Conservation (phyloP, 2,888 invertebrate species). For the Galeopsomyia nigrocyanea region DNA sequence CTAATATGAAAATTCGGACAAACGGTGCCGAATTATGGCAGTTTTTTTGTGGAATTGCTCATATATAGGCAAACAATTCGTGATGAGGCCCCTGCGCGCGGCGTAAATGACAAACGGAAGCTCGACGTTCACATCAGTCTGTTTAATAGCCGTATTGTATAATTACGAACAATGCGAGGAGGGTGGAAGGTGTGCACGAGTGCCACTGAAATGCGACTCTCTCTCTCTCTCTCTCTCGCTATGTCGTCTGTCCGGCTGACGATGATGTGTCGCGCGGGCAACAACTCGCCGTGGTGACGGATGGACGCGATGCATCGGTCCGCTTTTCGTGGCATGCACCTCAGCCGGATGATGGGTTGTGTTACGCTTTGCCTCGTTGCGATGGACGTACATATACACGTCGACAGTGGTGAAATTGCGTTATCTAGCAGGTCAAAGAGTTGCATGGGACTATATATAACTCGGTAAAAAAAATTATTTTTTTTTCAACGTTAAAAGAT, state of each 20-base stretch:
- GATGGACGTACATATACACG: background rate
- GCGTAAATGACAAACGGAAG: slow-evolving; percentile 57
- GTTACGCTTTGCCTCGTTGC: slow-evolving; percentile 2
- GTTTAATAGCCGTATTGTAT: slow-evolving; percentile 69
- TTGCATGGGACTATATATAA: too few relatives aligned
- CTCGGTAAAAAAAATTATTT: too few relatives aligned
- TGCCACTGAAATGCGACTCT: slow-evolving; percentile 16
- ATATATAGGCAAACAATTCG: too few relatives aligned
- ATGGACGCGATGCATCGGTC: slow-evolving; percentile 33
- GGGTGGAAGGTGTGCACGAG: slow-evolving; percentile 50
- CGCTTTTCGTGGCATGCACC: slow-evolving; percentile 39
- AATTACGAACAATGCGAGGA: slow-evolving; percentile 66
- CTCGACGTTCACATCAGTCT: slow-evolving; percentile 68
- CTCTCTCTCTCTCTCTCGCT: slow-evolving; percentile 8
- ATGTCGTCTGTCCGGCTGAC: background rate
- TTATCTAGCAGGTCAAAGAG: too few relatives aligned
- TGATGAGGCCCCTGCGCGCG: background rate
- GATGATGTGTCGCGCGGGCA: background rate
- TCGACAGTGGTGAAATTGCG: too few relatives aligned
- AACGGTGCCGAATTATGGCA: too few relatives aligned
- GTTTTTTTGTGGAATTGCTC: too few relatives aligned
- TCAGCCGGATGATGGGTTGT: too few relatives aligned
- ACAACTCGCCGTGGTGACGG: slow-evolving; percentile 24
- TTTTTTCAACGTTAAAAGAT: too few relatives aligned
- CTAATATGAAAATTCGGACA: too few relatives aligned